phyloP scores from a whole-genome alignment of 2,797 vertebrate species.

The Dermochelys coriacea region DNA sequence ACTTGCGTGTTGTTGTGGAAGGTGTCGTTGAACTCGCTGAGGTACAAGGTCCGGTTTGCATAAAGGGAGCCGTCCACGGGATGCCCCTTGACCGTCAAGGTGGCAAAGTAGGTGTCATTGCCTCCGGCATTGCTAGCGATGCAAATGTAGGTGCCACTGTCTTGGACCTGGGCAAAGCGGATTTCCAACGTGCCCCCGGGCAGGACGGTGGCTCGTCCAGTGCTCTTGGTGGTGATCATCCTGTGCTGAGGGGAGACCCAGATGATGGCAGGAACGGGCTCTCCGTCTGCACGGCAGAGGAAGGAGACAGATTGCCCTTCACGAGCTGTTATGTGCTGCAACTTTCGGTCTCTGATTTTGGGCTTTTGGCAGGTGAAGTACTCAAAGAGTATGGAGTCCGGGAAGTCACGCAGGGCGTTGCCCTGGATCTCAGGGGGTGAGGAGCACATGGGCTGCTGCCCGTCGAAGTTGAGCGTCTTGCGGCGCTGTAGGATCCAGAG shows the following conservation, averaged over 20 bases:
- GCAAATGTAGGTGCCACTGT: conserved; percentile 97
- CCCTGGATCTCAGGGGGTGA: conserved; percentile 91
- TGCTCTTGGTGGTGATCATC: conserved; percentile 89
- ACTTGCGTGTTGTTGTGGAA: conserved; percentile 93
- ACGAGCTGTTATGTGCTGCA: conserved; percentile 89
- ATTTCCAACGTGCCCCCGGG: conserved; percentile 94
- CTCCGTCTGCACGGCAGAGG: conserved; percentile 92
- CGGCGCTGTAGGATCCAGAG: conserved; percentile 97
- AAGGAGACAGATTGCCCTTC: conserved; percentile 94
- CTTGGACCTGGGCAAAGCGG: conserved; percentile 89
- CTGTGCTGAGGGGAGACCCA: conserved; percentile 97
- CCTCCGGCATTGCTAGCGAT: conserved; percentile 97
- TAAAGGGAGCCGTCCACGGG: conserved; percentile 81
- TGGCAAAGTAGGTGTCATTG: conserved; percentile 97
- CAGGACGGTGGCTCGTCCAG: conserved; percentile 88
- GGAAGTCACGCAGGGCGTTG: conserved; percentile 89
- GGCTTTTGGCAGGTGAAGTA: conserved; percentile 97
- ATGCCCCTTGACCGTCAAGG: conserved; percentile 88
- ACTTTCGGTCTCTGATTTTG: conserved; percentile 93
- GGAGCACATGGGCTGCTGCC: conserved; percentile 90
- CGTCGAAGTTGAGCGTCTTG: conserved; percentile 95
- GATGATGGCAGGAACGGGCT: conserved; percentile 90
- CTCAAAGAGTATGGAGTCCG: conserved; percentile 94
- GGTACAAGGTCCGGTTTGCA: conserved; percentile 89
- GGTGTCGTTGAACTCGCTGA: conserved; percentile 90